phyloP scores from a whole-genome alignment of 2,113 vertebrate genomes.

The Rhinolophus ferrumequinum region DNA sequence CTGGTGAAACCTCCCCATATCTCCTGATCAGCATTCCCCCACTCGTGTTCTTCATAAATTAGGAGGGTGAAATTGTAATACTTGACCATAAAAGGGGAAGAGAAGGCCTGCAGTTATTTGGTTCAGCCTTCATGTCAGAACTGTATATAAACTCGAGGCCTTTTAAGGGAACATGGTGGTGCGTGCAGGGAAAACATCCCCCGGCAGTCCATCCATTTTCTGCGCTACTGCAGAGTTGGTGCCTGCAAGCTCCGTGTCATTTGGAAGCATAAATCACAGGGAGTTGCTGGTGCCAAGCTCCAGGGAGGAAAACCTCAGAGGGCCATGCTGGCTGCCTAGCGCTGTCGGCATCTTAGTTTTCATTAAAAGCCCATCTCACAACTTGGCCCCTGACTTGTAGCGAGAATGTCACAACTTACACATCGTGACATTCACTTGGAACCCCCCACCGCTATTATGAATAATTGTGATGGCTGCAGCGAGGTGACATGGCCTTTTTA shows the following conservation, averaged over 20 bases:
- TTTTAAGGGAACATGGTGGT: conserved; percentile 85
- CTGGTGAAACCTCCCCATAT: conserved; percentile 41
- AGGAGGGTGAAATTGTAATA: conserved; percentile 76
- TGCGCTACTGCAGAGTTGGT: conserved; percentile 56
- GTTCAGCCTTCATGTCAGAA: conserved; percentile 72
- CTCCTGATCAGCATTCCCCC: conserved; percentile 75
- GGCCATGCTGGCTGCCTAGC: not conserved
- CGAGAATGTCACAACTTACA: not conserved
- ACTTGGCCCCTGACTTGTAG: not conserved
- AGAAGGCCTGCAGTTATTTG: conserved; percentile 68
- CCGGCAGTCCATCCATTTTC: conserved; percentile 79
- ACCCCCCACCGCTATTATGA: not conserved
- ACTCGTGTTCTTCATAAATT: conserved; percentile 82
- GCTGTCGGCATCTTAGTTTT: not conserved
- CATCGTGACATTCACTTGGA: not conserved
- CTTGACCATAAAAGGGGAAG: conserved; percentile 86
- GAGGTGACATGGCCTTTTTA: not conserved
- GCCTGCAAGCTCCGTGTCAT: conserved; percentile 59
- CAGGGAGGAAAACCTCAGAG: not conserved
- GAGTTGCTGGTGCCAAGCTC: not conserved
- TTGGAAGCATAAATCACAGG: conserved; percentile 55
- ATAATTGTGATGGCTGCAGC: not conserved
- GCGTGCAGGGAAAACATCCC: conserved; percentile 75
- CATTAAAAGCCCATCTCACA: not conserved
- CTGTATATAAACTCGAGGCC: conserved; percentile 78